These are phyloP conservation scores for Eupelmus urozonus DNA, from an alignment of 2,888 invertebrate species.

Conservation along the genomic window DNA sequence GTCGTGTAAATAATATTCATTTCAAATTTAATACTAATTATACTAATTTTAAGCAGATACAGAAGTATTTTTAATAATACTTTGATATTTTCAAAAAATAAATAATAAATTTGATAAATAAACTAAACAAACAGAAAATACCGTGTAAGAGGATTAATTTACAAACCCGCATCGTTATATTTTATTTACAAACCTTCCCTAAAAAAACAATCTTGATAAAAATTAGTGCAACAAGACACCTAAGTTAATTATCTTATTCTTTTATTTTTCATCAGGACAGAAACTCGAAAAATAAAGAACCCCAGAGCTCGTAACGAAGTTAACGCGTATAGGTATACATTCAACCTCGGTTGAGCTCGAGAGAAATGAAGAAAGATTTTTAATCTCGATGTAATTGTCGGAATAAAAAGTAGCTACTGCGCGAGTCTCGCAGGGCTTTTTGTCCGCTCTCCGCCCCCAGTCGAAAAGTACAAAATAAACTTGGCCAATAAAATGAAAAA, in stretches of 20 bases:
- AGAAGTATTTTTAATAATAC: too few species aligned
- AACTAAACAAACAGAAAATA: too few species aligned
- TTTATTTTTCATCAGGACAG: neutral
- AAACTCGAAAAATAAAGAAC: neutral
- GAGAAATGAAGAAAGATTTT: conserved; percentile 44
- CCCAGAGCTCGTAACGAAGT: neutral
- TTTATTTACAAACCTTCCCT: too few species aligned
- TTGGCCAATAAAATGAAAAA: conserved; percentile 47
- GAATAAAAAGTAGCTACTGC: conserved; percentile 22
- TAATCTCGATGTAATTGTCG: conserved; percentile 52
- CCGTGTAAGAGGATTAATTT: too few species aligned
- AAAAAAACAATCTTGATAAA: too few species aligned
- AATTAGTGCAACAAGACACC: neutral
- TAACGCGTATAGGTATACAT: neutral
- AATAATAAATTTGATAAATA: too few species aligned
- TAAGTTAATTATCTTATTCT: neutral
- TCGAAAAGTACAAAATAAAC: conserved; percentile 47
- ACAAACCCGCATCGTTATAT: too few species aligned
- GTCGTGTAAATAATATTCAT: too few species aligned
- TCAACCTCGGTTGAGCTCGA: neutral
- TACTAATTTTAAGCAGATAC: too few species aligned
- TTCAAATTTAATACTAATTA: too few species aligned
- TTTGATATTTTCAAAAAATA: too few species aligned
- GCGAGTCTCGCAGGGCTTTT: neutral
- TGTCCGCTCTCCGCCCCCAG: neutral